Evolutionary conservation across 1,140 invertebrate genomes (phyloP), one percentile per base, ranked within the genome.

Genomic region (Cydia fagiglandana): DNA sequence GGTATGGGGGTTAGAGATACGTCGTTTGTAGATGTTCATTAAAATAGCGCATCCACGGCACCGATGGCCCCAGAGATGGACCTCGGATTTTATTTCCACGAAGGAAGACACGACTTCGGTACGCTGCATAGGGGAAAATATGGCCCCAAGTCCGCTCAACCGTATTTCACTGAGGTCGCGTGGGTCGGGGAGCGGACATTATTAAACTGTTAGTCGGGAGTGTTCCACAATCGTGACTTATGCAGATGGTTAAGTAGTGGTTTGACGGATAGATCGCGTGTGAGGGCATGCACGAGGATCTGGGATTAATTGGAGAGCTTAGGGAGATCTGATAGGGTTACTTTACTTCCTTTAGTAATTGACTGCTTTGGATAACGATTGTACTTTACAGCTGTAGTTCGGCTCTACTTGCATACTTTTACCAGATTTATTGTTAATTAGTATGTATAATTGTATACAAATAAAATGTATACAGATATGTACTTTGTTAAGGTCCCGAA

Each of bases 81-180:
- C 89, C 88, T 90, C 84, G 89, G 83, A 88, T 91, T 92, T 91
- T 92, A 92, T 92, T 92, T 92, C 91, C 89, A 92, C 84, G 85
- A 78, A 88, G 86, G 90, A 92, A 91, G 91, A 90, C 91, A 92
- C 91, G 90, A 91, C 88, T 90, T 84, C 80, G 79, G 84, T 83
- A 83, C 89, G 88, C 90, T 91, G 87, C 89, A 91, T 91, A 86
- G 86, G 80, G 84, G 88, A 89, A 91, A 92, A 91, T 91, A 92
- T 91, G 84, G 90, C 86, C 81, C 82, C 77, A 84, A 88, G 90
- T 88, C 88, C 89, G 88, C 84, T 87, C 86, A 86, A 87, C 86
- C 87, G 88, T 91, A 91, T 91, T 92, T 91, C 89, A 89, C 86
- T 75, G 84, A 80, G 90, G 88, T 90, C 88, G 82, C 74, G 79